Base-by-base conservation (phyloP, 2,888 invertebrate genomes). In the Aphelenchoides bicaudatus region DNA sequence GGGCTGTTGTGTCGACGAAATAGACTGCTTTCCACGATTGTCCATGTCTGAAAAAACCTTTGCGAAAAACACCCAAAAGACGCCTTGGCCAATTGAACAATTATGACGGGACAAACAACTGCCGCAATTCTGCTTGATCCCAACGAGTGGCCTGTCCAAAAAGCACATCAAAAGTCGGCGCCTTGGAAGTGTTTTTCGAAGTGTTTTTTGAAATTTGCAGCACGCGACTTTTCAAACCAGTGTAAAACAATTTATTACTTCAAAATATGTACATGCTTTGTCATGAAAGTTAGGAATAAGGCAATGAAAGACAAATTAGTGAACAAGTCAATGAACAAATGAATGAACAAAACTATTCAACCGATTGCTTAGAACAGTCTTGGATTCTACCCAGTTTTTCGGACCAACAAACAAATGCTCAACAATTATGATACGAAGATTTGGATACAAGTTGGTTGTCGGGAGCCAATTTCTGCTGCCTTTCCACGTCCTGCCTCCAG, bases 401-500 rank as follows among this genome's bases (percentile, higher is more conserved):
- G n/a, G n/a, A n/a, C n/a, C n/a, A n/a, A n/a, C n/a, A n/a, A n/a
- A n/a, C n/a, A n/a, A n/a, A n/a, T n/a, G n/a, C n/a, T n/a, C n/a
- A n/a, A n/a, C n/a, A n/a, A n/a, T n/a, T n/a, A n/a, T n/a, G n/a
- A n/a, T n/a, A n/a, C n/a, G n/a, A n/a, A n/a, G n/a, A n/a, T n/a
- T n/a, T n/a, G n/a, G n/a, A n/a, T n/a, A n/a, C n/a, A 34, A 34
- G 34, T 16, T 34, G 34, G 13, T 13, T 13, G 13, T 34, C 16
- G 13, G 34, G 16, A 13, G 34, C 13, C 16, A 13, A 16, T 13
- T 13, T 34, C 16, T 34, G 34, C 34, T 13, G 16, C 16, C 34
- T 34, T n/a, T 43, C 31, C 23, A 56, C 46, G 53, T 58, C 58
- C 13, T 13, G 21, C 8, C 1, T 19, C 10, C 43, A 31, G 43